These are phyloP conservation scores for Gallinago nigripennis DNA, from an alignment of 2,797 vertebrate species.

Conservation along the genomic window DNA sequence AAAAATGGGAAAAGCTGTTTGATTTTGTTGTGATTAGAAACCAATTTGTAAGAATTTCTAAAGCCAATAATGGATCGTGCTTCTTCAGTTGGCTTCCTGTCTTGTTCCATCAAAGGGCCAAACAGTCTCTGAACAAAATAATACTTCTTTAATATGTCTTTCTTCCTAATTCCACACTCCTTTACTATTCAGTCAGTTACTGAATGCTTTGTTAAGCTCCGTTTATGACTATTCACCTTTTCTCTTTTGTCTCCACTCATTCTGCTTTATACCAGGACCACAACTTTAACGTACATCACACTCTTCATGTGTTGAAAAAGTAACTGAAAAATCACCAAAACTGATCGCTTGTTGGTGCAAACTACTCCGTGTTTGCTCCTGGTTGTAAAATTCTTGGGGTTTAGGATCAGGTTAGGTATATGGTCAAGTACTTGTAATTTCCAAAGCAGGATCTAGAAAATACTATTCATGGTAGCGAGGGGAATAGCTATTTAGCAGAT, in stretches of 20 bases:
- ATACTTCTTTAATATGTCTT: background rate
- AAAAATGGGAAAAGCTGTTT: background rate
- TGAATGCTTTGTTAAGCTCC: background rate
- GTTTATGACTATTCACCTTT: background rate
- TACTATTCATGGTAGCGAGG: background rate
- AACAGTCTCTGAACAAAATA: background rate
- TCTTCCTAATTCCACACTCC: background rate
- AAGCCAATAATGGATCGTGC: background rate
- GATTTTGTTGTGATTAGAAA: background rate
- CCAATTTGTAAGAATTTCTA: background rate
- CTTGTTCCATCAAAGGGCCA: background rate
- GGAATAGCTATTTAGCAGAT: background rate
- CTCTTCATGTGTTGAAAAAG: background rate
- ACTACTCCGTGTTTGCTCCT: background rate
- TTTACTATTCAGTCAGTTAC: background rate
- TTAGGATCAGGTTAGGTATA: background rate
- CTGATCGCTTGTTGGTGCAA: background rate
- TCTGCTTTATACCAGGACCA: background rate
- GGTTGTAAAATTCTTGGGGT: background rate
- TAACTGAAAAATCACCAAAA: background rate
- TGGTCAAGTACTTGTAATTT: background rate
- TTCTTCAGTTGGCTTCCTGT: background rate
- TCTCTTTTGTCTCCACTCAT: background rate
- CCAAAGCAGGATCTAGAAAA: background rate
- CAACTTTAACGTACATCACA: background rate